Percentiles rank a stretch among this genome's conserved stretches.
These are phyloP conservation scores for Ceyx erithaca DNA, from an alignment of 2,797 vertebrate species.

Conservation along the genomic window DNA sequence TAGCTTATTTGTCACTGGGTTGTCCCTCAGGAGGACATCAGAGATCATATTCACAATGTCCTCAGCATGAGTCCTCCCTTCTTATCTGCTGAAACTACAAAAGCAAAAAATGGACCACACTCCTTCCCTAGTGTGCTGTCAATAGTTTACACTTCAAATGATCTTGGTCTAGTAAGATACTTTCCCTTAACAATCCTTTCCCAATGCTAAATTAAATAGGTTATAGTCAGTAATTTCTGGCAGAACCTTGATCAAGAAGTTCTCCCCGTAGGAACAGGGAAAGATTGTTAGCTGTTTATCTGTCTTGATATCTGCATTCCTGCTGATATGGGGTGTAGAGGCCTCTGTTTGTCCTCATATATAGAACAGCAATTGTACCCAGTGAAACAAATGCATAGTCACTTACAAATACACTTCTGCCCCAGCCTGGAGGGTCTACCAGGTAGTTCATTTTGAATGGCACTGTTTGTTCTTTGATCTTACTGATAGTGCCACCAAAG, in stretches of 20 bases:
- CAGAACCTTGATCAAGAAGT: neutral
- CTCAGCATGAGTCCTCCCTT: neutral
- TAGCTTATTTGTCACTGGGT: neutral
- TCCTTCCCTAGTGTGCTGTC: neutral
- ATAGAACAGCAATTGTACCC: neutral
- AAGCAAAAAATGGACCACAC: neutral
- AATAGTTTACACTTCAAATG: neutral
- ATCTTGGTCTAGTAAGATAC: neutral
- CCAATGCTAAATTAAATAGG: neutral
- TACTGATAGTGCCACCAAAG: neutral
- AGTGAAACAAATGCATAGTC: neutral
- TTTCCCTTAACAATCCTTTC: neutral
- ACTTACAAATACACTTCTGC: neutral
- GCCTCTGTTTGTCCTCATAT: neutral
- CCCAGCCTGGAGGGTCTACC: neutral
- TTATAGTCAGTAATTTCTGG: neutral
- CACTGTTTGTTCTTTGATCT: conserved; percentile 43
- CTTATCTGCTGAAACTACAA: neutral
- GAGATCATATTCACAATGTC: neutral
- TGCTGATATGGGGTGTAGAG: neutral
- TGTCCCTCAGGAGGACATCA: neutral
- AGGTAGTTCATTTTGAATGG: conserved; percentile 8
- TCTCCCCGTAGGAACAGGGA: neutral
- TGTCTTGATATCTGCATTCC: neutral
- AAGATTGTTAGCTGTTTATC: neutral